These are phyloP conservation scores for Pheosia tremula DNA, from an alignment of 2,888 invertebrate species.

Conservation along the genomic window DNA sequence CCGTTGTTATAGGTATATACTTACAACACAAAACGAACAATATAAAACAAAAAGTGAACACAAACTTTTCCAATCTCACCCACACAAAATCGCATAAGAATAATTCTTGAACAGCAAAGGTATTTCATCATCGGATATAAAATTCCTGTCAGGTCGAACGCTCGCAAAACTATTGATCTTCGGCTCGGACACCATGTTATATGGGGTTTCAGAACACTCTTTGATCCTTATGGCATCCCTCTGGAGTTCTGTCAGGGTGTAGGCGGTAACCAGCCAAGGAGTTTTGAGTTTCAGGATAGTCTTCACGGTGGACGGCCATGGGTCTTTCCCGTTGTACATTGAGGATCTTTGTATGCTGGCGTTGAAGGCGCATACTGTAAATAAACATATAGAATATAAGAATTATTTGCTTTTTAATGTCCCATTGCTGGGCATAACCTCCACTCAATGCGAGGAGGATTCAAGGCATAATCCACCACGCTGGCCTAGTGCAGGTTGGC, in stretches of 20 bases:
- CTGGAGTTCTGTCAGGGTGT: conserved; percentile 87
- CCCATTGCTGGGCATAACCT: too few relatives aligned
- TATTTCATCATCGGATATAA: conserved; percentile 88
- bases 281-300: conserved; percentile 81
- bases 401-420: too few relatives aligned
- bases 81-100: conserved; percentile 83
- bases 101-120: conserved; percentile 90
- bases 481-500: too few relatives aligned
- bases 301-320: conserved; percentile 87
- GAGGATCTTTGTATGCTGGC: conserved; percentile 88
- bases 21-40: background rate
- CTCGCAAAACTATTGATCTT: conserved; percentile 87
- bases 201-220: conserved; percentile 72
- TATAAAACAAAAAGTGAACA: background rate
- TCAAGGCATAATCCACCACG: too few relatives aligned
- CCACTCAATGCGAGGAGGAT: too few relatives aligned
- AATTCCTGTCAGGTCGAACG: conserved; percentile 89
- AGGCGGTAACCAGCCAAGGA: conserved; percentile 87
- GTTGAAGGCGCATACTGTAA: conserved; percentile 88
- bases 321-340: conserved; percentile 85
- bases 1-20: too few relatives aligned
- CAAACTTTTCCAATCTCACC: conserved; percentile 33
- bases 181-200: conserved; percentile 81
- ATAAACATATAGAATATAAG: too few relatives aligned
- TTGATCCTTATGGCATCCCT: conserved; percentile 85